Conservation (phyloP, 2,888 invertebrate species). For the Thecophora atra region DNA sequence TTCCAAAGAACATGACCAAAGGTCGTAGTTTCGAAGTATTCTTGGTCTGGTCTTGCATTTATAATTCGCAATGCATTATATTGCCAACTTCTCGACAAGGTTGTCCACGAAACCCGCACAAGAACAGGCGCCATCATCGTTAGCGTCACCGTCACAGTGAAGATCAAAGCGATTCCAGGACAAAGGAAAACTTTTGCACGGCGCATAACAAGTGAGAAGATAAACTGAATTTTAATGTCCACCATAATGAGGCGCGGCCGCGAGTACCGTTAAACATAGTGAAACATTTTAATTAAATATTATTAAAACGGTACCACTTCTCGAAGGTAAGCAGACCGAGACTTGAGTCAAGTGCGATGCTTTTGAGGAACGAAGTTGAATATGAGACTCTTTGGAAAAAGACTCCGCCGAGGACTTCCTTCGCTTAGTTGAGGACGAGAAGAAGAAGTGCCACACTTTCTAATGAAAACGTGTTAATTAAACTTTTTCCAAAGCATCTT, state of each 20-base stretch:
- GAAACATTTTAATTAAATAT: background rate
- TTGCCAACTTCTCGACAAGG: background rate
- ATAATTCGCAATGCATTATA: background rate
- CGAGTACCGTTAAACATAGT: background rate
- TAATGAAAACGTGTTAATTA: slow-evolving; percentile 22
- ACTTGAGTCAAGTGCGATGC: too few species aligned
- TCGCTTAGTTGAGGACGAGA: background rate
- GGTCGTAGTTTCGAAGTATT: too few species aligned
- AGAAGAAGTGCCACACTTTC: too few species aligned
- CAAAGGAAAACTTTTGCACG: slow-evolving; percentile 9
- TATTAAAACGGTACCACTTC: background rate
- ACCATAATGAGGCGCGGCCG: background rate
- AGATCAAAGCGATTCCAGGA: slow-evolving; percentile 5
- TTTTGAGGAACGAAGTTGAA: too few species aligned
- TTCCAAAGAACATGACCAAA: too few species aligned
- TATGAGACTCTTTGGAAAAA: background rate
- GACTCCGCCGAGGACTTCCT: too few species aligned
- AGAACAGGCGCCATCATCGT: too few species aligned
- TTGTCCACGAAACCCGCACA: too few species aligned
- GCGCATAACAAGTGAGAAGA: background rate
- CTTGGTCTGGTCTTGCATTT: too few species aligned
- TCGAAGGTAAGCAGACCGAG: too few species aligned
- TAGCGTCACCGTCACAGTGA: too few species aligned
- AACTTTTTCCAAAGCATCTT: slow-evolving; percentile 10
- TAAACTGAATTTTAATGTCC: slow-evolving; percentile 13